Evolutionary conservation across 1,140 invertebrate genomes (phyloP), one percentile per base, ranked within the genome.

Genomic region (Lerema accius): DNA sequence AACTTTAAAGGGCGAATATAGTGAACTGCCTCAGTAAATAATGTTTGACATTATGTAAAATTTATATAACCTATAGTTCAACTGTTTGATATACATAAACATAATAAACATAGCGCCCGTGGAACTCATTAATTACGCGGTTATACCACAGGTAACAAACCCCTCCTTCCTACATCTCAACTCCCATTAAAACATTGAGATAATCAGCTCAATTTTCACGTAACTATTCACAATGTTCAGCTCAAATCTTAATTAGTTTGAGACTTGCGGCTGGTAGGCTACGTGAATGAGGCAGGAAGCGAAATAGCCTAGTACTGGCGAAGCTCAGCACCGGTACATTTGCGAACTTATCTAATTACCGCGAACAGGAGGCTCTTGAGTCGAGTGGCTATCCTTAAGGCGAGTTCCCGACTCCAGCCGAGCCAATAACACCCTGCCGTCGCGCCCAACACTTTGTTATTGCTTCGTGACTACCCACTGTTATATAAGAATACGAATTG

Each of bases 271-370:
- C 4, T 32, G 3, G 28, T 32, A 32, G 23, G 3, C 28, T 32
- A 23, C 28, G 9, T 32, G 28, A 32, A 32, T 32, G 7, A 32
- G 9, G 28, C 28, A 32, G 11, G 26, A 39, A 37, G 28, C 9
- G 28, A 32, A 32, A 32, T 11, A 39, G 19, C 28, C 35, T 32
- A 19, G 50, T 37, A 26, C 28, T 46, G 51, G 43, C 40, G 42
- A 46, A 13, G 26, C 40, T 37, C 53, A 53, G 63, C 59, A 49
- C 68, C 60, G 55, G 67, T 69, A 77, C 51, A 75, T 75, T 64
- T 65, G 64, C 53, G 58, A 80, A 80, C 63, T 80, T 80, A 75
- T 78, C 75, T 80, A 73, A 80, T 78, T 80, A 80, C 77, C 62
- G 68, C 72, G 68, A 79, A 77, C 67, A 70, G 64, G 65, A 65